Percentiles rank a stretch among this genome's conserved stretches.
Evolutionary conservation across 2,888 invertebrate species (phyloP).

Genomic region (Chouioia cunea): DNA sequence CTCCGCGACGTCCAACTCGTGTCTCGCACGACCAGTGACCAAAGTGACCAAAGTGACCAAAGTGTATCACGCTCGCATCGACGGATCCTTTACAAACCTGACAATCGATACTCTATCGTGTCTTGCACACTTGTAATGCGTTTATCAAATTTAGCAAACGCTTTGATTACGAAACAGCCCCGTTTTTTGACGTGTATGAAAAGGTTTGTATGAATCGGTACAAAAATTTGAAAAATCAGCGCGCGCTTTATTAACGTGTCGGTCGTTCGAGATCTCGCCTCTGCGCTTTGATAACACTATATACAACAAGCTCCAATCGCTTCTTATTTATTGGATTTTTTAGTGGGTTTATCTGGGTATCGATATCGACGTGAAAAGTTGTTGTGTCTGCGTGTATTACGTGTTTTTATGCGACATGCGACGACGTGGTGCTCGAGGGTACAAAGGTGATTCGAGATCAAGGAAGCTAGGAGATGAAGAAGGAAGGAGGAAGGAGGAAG

Average conservation of each 20-base stretch:
- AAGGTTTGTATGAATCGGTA: conserved; percentile 2
- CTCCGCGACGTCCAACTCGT: conserved; percentile 1
- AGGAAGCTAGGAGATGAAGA: too few species aligned
- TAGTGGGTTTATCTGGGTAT: too few species aligned
- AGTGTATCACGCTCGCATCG: conserved; percentile 10
- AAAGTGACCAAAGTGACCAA: too few species aligned
- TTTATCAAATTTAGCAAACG: conserved; percentile 8
- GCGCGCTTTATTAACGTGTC: conserved; percentile 2
- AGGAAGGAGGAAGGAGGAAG: too few species aligned
- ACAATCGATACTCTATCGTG: conserved; percentile 14
- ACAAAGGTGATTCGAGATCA: not conserved
- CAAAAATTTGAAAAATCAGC: conserved; percentile 23
- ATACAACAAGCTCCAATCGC: conserved; percentile 51
- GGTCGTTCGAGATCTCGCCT: conserved; percentile 17
- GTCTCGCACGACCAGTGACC: too few species aligned
- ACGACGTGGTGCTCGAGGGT: conserved; percentile 4
- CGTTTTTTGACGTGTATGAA: not conserved
- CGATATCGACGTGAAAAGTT: conserved; percentile 48
- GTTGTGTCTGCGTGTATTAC: conserved; percentile 36
- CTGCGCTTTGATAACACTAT: conserved; percentile 29
- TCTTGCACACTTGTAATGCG: not conserved
- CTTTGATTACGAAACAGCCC: not conserved
- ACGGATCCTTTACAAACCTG: conserved; percentile 1
- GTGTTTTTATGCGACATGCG: conserved; percentile 23
- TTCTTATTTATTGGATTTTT: too few species aligned